These are phyloP conservation scores for Troilus luridus DNA, from an alignment of 2,888 invertebrate species.

Conservation along the genomic window DNA sequence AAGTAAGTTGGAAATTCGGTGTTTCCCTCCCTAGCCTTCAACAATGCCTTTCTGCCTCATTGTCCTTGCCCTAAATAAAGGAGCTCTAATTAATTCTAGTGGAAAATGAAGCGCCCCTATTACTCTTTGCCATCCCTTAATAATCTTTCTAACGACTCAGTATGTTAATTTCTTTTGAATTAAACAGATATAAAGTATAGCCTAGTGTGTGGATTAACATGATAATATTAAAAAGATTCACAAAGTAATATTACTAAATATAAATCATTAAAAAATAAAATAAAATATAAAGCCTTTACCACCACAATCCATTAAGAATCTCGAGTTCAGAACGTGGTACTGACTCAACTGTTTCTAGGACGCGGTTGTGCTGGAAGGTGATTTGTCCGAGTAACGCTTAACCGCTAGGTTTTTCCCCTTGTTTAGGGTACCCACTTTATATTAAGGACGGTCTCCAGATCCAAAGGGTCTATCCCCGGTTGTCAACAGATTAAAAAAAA, in stretches of 20 bases:
- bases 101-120: slow-evolving; percentile 34
- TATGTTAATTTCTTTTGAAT: slow-evolving; percentile 28
- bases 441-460: no score
- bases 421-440: no score
- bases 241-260: not conserved
- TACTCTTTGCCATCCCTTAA: slow-evolving; percentile 11
- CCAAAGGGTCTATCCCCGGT: no score
- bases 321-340: no score
- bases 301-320: no score
- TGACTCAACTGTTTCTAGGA: no score
- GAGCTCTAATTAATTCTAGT: not conserved
- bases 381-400: no score
- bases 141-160: slow-evolving; percentile 38
- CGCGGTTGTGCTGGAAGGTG: no score
- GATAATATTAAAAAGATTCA: not conserved
- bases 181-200: not conserved
- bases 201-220: not conserved
- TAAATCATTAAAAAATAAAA: not conserved
- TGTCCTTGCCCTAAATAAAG: slow-evolving; percentile 32
- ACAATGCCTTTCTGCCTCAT: slow-evolving; percentile 32
- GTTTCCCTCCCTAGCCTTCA: slow-evolving; percentile 1
- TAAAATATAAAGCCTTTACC: no score
- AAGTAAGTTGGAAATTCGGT: slow-evolving; percentile 34
- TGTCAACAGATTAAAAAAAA: no score
- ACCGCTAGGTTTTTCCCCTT: no score